Evolutionary conservation across 2,113 vertebrate genomes (phyloP), one percentile per base, ranked within the genome.

Genomic region (Peromyscus maniculatus): DNA sequence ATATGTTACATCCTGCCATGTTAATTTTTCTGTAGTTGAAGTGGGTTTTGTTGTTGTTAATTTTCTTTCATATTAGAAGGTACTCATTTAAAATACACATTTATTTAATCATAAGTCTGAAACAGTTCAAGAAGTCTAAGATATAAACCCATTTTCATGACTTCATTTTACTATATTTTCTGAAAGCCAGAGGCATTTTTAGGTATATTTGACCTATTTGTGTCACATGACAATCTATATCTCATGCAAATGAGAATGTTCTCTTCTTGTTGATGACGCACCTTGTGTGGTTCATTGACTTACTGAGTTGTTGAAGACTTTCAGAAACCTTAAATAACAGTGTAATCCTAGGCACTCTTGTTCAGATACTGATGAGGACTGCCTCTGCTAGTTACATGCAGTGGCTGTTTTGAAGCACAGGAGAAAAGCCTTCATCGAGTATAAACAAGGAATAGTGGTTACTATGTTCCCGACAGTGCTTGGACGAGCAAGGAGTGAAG

Each of bases 281-380:
- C 36, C 10, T 94, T 87, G 75, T 49, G 28, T 59, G 28, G 9
- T 88, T 93, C 55, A 92, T 21, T 69, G 8, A 2, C 9, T 84
- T 77, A 80, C 2, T 95, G 16, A 97, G 83, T 93, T 93, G 19
- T 78, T 64, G 87, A 77, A 69, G 93, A 88, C 15, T 88, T 90
- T 11, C 26, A 94, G 57, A 83, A 89, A 95, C 75, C 59, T 95
- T 59, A 95, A 95, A 77, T 91, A n/a, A 52, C 26, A 93, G 21
- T 55, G 12, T 31, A 77, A 74, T 91, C 93, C 7, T 52, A 89
- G 49, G 66, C 31, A n/a, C 17, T 77, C 59, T 95, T 89, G 9
- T 82, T 92, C 59, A 89, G 36, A 77, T 87, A 33, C 24, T 79
- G 10, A 82, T 46, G 8, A 87, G 28, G 83, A 79, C 17, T 91